phyloP scores from a whole-genome alignment of 2,113 vertebrate species.

The Chloroceryle aenea region DNA sequence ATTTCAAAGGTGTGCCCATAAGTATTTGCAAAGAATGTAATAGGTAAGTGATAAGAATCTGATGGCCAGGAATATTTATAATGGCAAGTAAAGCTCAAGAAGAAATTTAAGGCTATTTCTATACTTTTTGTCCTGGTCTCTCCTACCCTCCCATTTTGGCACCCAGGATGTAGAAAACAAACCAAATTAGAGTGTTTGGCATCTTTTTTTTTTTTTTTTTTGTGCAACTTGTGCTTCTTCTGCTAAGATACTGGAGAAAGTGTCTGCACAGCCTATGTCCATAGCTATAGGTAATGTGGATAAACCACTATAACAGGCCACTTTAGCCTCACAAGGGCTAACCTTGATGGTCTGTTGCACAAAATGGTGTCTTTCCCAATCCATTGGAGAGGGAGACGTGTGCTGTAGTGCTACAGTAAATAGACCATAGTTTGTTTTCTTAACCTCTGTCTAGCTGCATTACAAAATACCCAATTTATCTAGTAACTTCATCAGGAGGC shows the following conservation, averaged over 20 bases:
- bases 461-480: neutral
- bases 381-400: neutral
- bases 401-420: neutral
- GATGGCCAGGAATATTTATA: neutral
- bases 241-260: neutral
- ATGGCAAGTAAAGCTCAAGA: neutral
- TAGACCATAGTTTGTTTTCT: slow-evolving; percentile 22
- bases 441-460: slow-evolving; percentile 40
- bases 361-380: neutral
- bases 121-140: neutral
- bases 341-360: neutral
- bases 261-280: neutral
- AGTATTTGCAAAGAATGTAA: neutral
- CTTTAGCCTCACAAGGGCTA: neutral
- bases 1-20: neutral
- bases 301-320: neutral
- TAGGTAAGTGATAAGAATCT: neutral
- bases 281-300: neutral
- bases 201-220: neutral
- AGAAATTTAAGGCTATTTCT: neutral
- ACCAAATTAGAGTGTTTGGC: neutral
- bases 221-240: neutral
- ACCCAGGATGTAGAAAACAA: neutral
- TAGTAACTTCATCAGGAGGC: neutral
- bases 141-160: neutral